Base-by-base conservation (phyloP, 30 jellyfish, hydroid and myxozoan genomes). In the Pelagia noctiluca region DNA sequence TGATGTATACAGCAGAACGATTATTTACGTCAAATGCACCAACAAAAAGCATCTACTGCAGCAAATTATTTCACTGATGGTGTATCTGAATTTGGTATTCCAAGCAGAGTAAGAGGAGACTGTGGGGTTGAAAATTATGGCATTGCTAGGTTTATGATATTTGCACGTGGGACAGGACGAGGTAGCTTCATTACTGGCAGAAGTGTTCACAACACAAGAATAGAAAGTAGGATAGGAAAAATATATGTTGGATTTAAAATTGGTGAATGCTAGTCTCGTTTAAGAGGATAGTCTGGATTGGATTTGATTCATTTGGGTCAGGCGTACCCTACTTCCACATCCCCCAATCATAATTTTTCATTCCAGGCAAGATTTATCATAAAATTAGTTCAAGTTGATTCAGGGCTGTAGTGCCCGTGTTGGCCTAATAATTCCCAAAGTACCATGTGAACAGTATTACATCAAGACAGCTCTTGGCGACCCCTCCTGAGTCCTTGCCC, bases 101-200 rank as follows among this genome's bases (percentile, higher is more conserved):
- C 89, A 13, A 50, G 86, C n/a, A 49, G 87, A 75, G 87, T 75
- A 25, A 75, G 87, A 2, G 87, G 57, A 25, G 87, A 75, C 87
- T 63, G 63, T 13, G 89, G 89, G 8, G 86, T 62, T 25, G 89
- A 78, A 62, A 78, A 78, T 60, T 29, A 16, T 33, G 82, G 50
- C 28, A 83, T 78, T 32, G 86, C 86, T 35, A 30, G 89, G 46
- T 78, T 30, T 36, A 78, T 78, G 89, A 19, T 71, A 22, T 28
- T 34, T 35, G 77, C 78, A 68, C 84, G 84, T 42, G 84, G 84
- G 21, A 68, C 84, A 23, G 84, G 84, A 21, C 84, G 84, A 19
- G 48, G 78, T 19, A 71, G 84, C 36, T 71, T 33, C 77, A 71
- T 71, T 71, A 68, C 77, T 23, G 84, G 84, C 32, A 33, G 36